A percentile compares a stretch with the other conserved stretches of the same genome.
These are phyloP conservation scores for Mormyrus iriodes DNA, from an alignment of 2,113 vertebrate species.

Conservation along the genomic window DNA sequence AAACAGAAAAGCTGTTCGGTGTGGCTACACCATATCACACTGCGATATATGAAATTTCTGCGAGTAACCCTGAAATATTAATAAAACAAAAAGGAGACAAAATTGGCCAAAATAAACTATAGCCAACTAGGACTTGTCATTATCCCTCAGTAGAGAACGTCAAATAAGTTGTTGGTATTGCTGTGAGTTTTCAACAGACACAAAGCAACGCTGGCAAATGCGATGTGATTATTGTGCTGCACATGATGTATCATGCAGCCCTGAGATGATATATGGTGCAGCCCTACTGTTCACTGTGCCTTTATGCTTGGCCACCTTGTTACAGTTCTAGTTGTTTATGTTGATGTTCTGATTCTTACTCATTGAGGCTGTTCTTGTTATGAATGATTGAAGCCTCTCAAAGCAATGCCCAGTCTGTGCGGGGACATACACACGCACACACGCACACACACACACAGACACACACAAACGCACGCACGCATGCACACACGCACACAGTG, in stretches of 20 bases:
- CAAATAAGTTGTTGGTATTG: neutral
- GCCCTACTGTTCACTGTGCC: neutral
- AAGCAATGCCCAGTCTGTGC: neutral
- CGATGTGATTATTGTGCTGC: neutral
- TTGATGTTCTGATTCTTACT: neutral
- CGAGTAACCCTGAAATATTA: neutral
- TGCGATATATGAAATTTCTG: too few species aligned
- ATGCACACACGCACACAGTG: neutral
- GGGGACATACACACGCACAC: neutral
- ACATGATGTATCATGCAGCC: neutral
- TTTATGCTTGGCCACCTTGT: neutral
- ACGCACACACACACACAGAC: neutral
- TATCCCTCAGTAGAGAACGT: neutral
- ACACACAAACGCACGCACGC: neutral
- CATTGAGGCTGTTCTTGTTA: neutral
- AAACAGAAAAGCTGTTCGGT: too few species aligned
- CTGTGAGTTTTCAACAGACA: neutral
- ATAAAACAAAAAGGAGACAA: neutral
- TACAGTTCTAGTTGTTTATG: neutral
- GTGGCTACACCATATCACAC: too few species aligned
- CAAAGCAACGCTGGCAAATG: neutral
- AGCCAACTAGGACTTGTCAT: neutral
- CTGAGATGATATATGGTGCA: neutral
- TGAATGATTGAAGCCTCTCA: neutral
- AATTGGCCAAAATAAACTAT: neutral